Conservation (phyloP, 2,888 invertebrate genomes). For the Rotaria socialis region DNA sequence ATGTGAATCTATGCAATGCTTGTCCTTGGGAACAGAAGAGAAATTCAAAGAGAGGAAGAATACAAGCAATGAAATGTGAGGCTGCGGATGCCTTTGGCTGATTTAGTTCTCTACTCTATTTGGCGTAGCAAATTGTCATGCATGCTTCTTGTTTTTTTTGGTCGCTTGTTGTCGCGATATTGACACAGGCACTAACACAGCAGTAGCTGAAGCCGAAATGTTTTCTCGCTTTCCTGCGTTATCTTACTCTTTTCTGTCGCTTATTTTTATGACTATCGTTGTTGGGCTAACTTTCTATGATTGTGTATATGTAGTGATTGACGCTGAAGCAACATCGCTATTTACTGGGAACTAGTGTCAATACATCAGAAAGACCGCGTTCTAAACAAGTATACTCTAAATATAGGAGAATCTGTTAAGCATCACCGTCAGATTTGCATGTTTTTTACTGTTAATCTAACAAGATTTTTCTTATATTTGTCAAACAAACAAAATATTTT, state of each 20-base stretch:
- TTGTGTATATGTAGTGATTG: neutral
- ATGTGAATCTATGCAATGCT: neutral
- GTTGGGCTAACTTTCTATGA: neutral
- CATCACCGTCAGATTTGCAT: neutral
- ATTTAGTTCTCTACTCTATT: neutral
- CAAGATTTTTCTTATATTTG: too few species aligned
- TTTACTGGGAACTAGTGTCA: neutral
- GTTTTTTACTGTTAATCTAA: neutral
- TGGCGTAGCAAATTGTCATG: neutral
- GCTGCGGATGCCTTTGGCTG: neutral
- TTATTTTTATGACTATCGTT: neutral
- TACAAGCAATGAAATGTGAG: neutral
- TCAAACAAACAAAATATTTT: neutral
- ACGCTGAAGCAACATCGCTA: neutral
- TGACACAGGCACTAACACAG: neutral
- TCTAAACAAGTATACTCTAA: neutral
- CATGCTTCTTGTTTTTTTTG: neutral
- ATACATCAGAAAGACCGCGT: neutral
- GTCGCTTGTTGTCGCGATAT: neutral
- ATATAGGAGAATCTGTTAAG: neutral
- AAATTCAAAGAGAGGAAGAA: neutral
- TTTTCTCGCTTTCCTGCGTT: neutral
- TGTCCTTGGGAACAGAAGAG: neutral
- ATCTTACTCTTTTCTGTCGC: neutral
- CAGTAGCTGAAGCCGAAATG: neutral